These are phyloP conservation scores for Syndactyla subalaris DNA, from an alignment of 2,797 vertebrate genomes.

Conservation along the genomic window DNA sequence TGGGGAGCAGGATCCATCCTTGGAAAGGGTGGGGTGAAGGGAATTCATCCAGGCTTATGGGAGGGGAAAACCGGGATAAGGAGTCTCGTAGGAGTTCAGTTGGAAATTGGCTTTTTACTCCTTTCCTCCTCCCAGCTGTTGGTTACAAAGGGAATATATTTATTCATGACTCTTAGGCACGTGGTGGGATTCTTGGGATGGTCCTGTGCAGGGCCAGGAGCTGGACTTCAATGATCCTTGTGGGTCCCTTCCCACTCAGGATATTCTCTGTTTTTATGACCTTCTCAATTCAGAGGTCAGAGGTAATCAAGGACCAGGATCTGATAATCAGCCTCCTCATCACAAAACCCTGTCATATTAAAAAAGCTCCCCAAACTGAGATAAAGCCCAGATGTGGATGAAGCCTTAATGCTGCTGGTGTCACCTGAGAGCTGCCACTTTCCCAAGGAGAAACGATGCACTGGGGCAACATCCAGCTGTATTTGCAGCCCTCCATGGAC, in stretches of 20 bases:
- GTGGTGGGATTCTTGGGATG: background rate
- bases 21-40: background rate
- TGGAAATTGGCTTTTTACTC: background rate
- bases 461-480: accelerated
- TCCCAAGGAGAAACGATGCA: accelerated
- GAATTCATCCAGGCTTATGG: accelerated
- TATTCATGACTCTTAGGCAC: background rate
- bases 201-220: background rate
- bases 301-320: background rate
- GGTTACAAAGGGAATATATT: background rate
- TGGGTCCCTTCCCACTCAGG: background rate
- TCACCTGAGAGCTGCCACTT: accelerated
- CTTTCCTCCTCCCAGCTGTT: background rate
- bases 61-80: accelerated
- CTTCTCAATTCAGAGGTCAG: background rate
- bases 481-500: accelerated
- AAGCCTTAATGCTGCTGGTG: accelerated
- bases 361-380: background rate
- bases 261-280: background rate
- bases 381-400: accelerated
- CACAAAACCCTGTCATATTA: too few species aligned
- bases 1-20: background rate
- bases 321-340: background rate
- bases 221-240: background rate
- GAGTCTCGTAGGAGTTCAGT: background rate